Conservation (phyloP, 2,888 invertebrate species). For the Ichneumoninae sp. region DNA sequence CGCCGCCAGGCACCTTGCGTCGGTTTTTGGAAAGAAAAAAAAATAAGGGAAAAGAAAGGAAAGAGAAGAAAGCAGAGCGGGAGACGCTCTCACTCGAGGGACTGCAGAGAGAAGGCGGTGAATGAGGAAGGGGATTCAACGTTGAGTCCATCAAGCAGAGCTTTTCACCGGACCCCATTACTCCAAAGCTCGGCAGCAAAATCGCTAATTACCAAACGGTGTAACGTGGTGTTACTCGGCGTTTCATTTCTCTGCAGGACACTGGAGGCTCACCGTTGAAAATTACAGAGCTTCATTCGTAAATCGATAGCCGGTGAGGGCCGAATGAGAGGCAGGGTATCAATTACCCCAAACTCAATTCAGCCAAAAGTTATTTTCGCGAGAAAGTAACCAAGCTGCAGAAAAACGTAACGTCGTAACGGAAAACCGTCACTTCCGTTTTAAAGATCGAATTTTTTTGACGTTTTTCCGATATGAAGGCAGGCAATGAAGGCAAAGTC, state of each 20-base stretch:
- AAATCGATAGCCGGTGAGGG: neutral
- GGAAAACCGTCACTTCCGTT: neutral
- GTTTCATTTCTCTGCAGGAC: slow-evolving; percentile 51
- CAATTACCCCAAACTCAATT: neutral
- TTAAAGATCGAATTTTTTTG: neutral
- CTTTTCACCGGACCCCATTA: slow-evolving; percentile 52
- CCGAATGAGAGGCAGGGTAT: neutral
- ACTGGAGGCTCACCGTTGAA: neutral
- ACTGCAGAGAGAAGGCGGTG: slow-evolving; percentile 47
- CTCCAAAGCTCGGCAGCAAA: slow-evolving; percentile 59
- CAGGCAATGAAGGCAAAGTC: too few relatives aligned
- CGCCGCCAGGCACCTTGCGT: slow-evolving; percentile 65
- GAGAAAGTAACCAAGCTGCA: neutral
- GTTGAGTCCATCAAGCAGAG: slow-evolving; percentile 57
- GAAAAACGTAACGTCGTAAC: neutral
- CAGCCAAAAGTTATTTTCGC: neutral
- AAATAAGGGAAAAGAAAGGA: slow-evolving; percentile 24
- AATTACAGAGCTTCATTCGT: slow-evolving; percentile 52
- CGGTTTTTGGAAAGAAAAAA: slow-evolving; percentile 52
- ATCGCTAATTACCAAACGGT: slow-evolving; percentile 67
- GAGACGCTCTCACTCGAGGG: slow-evolving; percentile 44
- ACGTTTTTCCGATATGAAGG: too few relatives aligned
- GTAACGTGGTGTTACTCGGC: slow-evolving; percentile 44
- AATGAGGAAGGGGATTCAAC: slow-evolving; percentile 47
- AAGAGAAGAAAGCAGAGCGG: slow-evolving; percentile 24